phyloP scores from a whole-genome alignment of 2,797 vertebrate genomes.

The Microctenopoma steveboyesi region DNA sequence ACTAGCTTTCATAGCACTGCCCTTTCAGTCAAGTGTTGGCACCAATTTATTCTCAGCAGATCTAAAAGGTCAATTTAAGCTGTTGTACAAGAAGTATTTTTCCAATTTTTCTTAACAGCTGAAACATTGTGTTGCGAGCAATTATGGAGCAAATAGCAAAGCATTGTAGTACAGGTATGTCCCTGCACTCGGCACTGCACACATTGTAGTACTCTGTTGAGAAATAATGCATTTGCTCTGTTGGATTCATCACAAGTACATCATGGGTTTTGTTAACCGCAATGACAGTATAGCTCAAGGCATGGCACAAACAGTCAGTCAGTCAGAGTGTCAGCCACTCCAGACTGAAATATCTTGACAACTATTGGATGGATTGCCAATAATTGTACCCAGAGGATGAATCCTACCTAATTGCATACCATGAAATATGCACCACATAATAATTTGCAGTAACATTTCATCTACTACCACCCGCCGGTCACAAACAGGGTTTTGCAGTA shows the following conservation, averaged over 20 bases:
- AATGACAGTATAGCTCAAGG: not conserved
- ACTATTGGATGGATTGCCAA: not conserved
- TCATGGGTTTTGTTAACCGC: too few relatives aligned
- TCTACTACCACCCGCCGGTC: not conserved
- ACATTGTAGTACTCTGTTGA: not conserved
- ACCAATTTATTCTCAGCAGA: slow-evolving; percentile 65
- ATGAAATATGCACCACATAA: not conserved
- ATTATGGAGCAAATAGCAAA: slow-evolving; percentile 30
- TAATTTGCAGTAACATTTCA: not conserved
- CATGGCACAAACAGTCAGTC: not conserved
- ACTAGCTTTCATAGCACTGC: slow-evolving; percentile 64
- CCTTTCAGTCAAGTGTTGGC: slow-evolving; percentile 66
- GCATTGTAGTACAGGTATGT: slow-evolving; percentile 3
- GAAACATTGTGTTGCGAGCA: slow-evolving; percentile 31
- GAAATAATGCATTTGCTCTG: not conserved
- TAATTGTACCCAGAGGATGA: not conserved
- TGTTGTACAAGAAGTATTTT: slow-evolving; percentile 56
- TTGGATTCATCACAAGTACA: not conserved
- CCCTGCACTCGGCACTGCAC: not conserved
- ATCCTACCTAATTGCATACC: not conserved
- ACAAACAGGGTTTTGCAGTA: not conserved
- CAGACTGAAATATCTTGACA: not conserved
- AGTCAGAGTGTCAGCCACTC: not conserved
- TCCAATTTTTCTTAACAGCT: slow-evolving; percentile 40
- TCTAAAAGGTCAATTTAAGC: slow-evolving; percentile 68